A percentile compares a stretch with the other conserved stretches of the same genome.
phyloP scores from a whole-genome alignment of 1,140 invertebrate genomes.

The Melitaea cinxia region DNA sequence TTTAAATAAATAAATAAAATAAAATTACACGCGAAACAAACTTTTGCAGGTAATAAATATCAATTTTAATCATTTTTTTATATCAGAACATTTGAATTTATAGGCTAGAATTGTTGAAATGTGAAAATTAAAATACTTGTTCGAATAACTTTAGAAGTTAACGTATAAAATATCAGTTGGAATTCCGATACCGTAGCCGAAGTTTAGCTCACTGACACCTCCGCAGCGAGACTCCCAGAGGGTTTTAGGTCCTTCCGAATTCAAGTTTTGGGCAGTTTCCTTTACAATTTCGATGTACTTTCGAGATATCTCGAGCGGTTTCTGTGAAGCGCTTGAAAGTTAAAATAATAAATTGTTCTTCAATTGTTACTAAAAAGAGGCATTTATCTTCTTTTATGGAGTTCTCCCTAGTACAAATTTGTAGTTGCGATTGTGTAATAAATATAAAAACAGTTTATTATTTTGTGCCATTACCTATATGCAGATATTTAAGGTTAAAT shows the following conservation, averaged over 20 bases:
- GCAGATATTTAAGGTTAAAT: no score
- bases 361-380: no score
- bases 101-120: neutral
- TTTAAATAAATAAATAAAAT: no score
- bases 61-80: neutral
- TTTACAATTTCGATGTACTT: conserved; percentile 16
- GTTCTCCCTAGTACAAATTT: no score
- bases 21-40: no score
- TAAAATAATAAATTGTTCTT: neutral
- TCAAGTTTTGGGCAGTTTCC: conserved; percentile 24
- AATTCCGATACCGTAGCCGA: conserved; percentile 9
- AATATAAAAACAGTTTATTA: no score
- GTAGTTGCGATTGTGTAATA: no score
- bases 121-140: conserved; percentile 4
- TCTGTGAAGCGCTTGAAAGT: neutral
- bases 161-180: conserved; percentile 7
- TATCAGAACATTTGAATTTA: conserved; percentile 3
- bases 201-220: conserved; percentile 28
- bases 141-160: conserved; percentile 7
- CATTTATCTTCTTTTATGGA: no score
- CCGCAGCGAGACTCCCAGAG: conserved; percentile 17
- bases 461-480: no score
- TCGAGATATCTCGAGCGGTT: conserved; percentile 13
- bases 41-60: neutral
- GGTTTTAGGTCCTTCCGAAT: conserved; percentile 12